These are phyloP conservation scores for Trichogramma evanescens DNA, from an alignment of 2,888 invertebrate genomes.

Conservation along the genomic window DNA sequence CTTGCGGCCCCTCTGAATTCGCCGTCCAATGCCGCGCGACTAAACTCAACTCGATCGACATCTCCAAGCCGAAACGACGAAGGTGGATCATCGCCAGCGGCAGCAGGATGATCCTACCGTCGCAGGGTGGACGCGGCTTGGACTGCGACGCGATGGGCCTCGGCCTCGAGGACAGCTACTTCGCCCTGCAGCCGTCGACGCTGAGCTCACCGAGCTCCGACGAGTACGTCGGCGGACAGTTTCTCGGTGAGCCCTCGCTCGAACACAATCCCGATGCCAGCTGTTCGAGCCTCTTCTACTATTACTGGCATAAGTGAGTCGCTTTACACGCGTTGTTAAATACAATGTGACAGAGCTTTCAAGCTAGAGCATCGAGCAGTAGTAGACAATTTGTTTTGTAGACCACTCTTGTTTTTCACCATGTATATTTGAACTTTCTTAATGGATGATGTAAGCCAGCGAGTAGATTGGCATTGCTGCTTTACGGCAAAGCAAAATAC, in stretches of 20 bases:
- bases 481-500: too few species aligned
- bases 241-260: slow-evolving; percentile 5
- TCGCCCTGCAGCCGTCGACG: slow-evolving; percentile 13
- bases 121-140: slow-evolving; percentile 5
- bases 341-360: background rate
- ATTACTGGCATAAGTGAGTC: slow-evolving; percentile 22
- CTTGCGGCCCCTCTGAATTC: too few species aligned
- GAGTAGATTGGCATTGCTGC: too few species aligned
- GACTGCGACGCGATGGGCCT: slow-evolving; percentile 11
- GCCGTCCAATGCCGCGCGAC: too few species aligned
- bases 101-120: slow-evolving; percentile 18
- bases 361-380: background rate
- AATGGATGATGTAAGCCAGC: too few species aligned
- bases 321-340: background rate
- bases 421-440: too few species aligned
- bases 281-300: slow-evolving; percentile 13
- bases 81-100: background rate
- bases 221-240: slow-evolving; percentile 3
- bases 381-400: background rate
- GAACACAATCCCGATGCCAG: slow-evolving; percentile 5
- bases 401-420: background rate
- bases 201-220: slow-evolving; percentile 17
- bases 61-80: background rate
- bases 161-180: slow-evolving; percentile 10
- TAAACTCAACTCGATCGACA: too few species aligned